These are phyloP conservation scores for Pissodes strobi DNA, from an alignment of 1,140 invertebrate genomes.

Conservation along the genomic window DNA sequence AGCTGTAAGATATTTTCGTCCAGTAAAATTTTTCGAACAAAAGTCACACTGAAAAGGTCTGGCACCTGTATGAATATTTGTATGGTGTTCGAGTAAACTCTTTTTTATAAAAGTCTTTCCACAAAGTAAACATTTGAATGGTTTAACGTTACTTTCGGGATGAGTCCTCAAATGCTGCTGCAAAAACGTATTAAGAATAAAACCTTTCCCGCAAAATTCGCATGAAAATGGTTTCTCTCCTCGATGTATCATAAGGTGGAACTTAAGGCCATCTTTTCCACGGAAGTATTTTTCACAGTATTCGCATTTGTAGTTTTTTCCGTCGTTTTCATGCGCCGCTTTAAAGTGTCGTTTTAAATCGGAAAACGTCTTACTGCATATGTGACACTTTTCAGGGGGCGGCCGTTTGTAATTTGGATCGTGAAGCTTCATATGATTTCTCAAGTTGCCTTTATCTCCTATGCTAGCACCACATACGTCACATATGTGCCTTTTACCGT, in stretches of 20 bases:
- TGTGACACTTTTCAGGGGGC: slow-evolving; percentile 52
- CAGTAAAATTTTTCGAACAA: slow-evolving; percentile 61
- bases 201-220: slow-evolving; percentile 27
- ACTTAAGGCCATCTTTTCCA: slow-evolving; percentile 26
- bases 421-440: slow-evolving; percentile 67
- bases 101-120: slow-evolving; percentile 58
- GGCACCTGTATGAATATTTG: slow-evolving; percentile 54
- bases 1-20: slow-evolving; percentile 66
- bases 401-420: slow-evolving; percentile 61
- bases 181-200: slow-evolving; percentile 27
- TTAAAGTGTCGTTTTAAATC: slow-evolving; percentile 64
- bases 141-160: slow-evolving; percentile 29
- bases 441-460: slow-evolving; percentile 62
- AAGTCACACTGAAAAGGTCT: slow-evolving; percentile 57
- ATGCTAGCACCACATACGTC: slow-evolving; percentile 71
- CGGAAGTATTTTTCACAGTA: slow-evolving; percentile 27
- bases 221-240: slow-evolving; percentile 32
- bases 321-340: slow-evolving; percentile 27
- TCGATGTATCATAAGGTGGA: slow-evolving; percentile 29
- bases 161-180: slow-evolving; percentile 28
- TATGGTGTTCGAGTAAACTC: slow-evolving; percentile 61
- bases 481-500: slow-evolving; percentile 25
- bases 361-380: slow-evolving; percentile 40
- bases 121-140: slow-evolving; percentile 56
- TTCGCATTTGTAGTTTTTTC: slow-evolving; percentile 30